Percentiles rank a stretch among this genome's conserved stretches.
Evolutionary conservation across 1,140 invertebrate species (phyloP).

Genomic region (Choristoneura fumiferana): DNA sequence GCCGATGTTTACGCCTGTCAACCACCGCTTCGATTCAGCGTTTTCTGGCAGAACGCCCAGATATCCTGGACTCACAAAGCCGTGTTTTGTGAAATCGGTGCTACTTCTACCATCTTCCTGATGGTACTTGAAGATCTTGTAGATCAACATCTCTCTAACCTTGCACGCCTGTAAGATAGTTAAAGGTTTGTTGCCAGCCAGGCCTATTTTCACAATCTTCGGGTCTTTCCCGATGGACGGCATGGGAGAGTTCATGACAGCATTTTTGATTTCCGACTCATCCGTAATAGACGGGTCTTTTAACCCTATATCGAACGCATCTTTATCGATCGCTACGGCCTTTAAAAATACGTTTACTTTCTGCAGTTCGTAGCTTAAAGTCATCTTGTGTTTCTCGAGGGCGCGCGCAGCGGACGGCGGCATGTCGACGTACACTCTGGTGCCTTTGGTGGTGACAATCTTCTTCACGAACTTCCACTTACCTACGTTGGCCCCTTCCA

Average conservation of each 20-base stretch:
- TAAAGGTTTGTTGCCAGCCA: slow-evolving; percentile 47
- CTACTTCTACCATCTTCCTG: slow-evolving; percentile 35
- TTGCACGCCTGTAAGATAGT: slow-evolving; percentile 40
- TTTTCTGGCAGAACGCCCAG: slow-evolving; percentile 60
- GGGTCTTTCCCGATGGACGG: slow-evolving; percentile 40
- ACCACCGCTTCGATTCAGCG: slow-evolving; percentile 52
- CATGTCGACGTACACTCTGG: slow-evolving; percentile 64
- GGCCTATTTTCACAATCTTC: slow-evolving; percentile 44
- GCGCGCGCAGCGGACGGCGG: slow-evolving; percentile 55
- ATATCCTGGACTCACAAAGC: slow-evolving; percentile 46
- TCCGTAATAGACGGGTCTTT: slow-evolving; percentile 35
- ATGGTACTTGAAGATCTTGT: slow-evolving; percentile 54
- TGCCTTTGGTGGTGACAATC: slow-evolving; percentile 54
- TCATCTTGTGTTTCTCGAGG: slow-evolving; percentile 53
- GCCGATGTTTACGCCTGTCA: slow-evolving; percentile 37
- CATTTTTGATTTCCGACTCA: slow-evolving; percentile 21
- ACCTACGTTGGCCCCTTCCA: slow-evolving; percentile 52
- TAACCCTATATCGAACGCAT: slow-evolving; percentile 59
- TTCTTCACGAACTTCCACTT: slow-evolving; percentile 69
- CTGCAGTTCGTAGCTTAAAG: slow-evolving; percentile 63
- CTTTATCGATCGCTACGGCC: slow-evolving; percentile 60
- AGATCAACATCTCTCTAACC: slow-evolving; percentile 57
- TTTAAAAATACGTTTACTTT: slow-evolving; percentile 65
- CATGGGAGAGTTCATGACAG: slow-evolving; percentile 37
- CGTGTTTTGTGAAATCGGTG: slow-evolving; percentile 61